A percentile compares a stretch with the other conserved stretches of the same genome.
These are phyloP conservation scores for Lacanobia oleracea DNA, from an alignment of 2,888 invertebrate species.

Conservation along the genomic window DNA sequence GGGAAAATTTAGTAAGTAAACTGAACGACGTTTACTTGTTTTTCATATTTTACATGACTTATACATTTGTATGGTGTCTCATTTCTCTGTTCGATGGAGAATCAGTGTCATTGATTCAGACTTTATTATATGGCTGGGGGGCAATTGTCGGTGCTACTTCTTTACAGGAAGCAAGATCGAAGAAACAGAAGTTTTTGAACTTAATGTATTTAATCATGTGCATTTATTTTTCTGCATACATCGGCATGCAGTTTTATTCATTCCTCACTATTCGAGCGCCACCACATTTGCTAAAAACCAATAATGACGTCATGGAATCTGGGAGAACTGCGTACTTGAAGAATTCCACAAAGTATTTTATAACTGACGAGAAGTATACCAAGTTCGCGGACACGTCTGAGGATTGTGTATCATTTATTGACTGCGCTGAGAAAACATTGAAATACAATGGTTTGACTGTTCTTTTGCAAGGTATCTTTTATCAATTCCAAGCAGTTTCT, in stretches of 20 bases:
- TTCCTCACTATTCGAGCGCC: slow-evolving; percentile 80
- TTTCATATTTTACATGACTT: slow-evolving; percentile 76
- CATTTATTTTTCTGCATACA: slow-evolving; percentile 77
- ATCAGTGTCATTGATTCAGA: slow-evolving; percentile 67
- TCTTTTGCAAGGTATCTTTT: slow-evolving; percentile 73
- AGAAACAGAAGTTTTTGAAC: slow-evolving; percentile 80
- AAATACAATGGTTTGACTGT: slow-evolving; percentile 76
- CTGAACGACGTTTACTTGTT: slow-evolving; percentile 78
- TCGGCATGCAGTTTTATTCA: slow-evolving; percentile 79
- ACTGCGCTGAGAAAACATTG: slow-evolving; percentile 72
- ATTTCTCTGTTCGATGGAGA: slow-evolving; percentile 73
- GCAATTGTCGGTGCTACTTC: slow-evolving; percentile 76
- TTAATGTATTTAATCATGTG: slow-evolving; percentile 77
- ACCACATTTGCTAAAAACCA: slow-evolving; percentile 74
- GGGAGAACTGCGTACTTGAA: slow-evolving; percentile 73
- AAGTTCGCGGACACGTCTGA: slow-evolving; percentile 72
- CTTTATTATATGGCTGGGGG: slow-evolving; percentile 79
- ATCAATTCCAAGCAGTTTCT: slow-evolving; percentile 74
- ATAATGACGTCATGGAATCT: slow-evolving; percentile 76
- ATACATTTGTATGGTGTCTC: slow-evolving; percentile 74
- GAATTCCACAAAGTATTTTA: slow-evolving; percentile 72
- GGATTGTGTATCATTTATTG: slow-evolving; percentile 72
- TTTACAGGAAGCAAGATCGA: slow-evolving; percentile 72
- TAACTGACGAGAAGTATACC: slow-evolving; percentile 73
- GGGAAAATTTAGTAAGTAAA: slow-evolving; percentile 76